Evolutionary conservation across 2,888 invertebrate genomes (phyloP), one percentile per base, ranked within the genome.

Genomic region (Xanthostigma xanthostigma): DNA sequence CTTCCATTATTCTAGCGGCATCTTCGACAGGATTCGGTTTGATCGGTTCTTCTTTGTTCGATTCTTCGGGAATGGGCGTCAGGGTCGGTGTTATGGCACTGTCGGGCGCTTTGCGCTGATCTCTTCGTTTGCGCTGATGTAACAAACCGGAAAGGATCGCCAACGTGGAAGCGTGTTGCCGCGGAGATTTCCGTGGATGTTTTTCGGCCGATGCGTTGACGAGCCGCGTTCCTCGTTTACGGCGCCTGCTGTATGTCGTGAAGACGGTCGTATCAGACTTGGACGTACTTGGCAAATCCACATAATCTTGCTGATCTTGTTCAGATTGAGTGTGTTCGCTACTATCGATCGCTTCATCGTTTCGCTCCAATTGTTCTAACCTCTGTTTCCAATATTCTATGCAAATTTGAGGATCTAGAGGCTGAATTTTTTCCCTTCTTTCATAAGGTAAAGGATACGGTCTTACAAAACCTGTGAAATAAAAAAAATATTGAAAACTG

Each of bases 151-250:
- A 81, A 3, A 90, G 76, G 49, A 90, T 85, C 0, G 90, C 90
- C 50, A 89, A 65, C 0, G 91, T 91, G 0, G 89, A 89, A 0
- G 90, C 90, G 61, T 91, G 90, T 62, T 90, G 90, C 17, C 91
- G 71, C 0, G 91, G 91, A 0, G 88, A 89, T 61, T 90, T 90
- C 39, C 91, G 70, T 0, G 89, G 84, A 51, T 78, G 80, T 35
- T 70, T 69, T 43, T 75, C 74, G 5, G 56, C 51, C 2, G 36
- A 35, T 3, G 5, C 56, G 63, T 71, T 46, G 65, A 69, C 49
- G 71, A 64, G 61, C 69, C 75, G 49, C 68, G 71, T 48, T 70
- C 69, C 49, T 63, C 63, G 10, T 10, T 42, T 42, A 10, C 42
- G 42, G 3, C 42, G 14, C 9, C 27, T 33, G 12, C 42, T 14